A percentile compares a stretch with the other conserved stretches of the same genome.
phyloP scores from a whole-genome alignment of 2,888 invertebrate genomes.

The Stenurella melanura region DNA sequence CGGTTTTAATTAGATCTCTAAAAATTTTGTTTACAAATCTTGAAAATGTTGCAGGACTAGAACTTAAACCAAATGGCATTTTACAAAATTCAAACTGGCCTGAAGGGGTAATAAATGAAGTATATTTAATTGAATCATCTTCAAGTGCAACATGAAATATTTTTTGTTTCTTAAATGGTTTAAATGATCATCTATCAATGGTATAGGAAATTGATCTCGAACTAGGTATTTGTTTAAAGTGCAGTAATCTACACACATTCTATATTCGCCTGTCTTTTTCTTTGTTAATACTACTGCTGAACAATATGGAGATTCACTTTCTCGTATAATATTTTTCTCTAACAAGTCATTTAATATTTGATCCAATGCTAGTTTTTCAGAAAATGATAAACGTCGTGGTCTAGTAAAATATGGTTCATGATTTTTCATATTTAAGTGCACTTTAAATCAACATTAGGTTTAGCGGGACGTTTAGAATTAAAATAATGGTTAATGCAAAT shows the following conservation, averaged over 20 bases:
- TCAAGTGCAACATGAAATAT: slow-evolving; percentile 23
- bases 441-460: slow-evolving; percentile 7
- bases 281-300: slow-evolving; percentile 31
- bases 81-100: slow-evolving; percentile 23
- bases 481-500: no score
- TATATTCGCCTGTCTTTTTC: slow-evolving; percentile 49
- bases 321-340: slow-evolving; percentile 33
- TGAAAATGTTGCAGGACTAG: slow-evolving; percentile 8
- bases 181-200: slow-evolving; percentile 31
- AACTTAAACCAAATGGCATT: slow-evolving; percentile 18
- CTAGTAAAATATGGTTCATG: slow-evolving; percentile 36
- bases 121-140: slow-evolving; percentile 7
- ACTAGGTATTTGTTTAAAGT: slow-evolving; percentile 11
- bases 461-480: no score
- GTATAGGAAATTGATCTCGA: slow-evolving; percentile 24
- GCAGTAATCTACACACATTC: slow-evolving; percentile 15
- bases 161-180: slow-evolving; percentile 8
- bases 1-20: slow-evolving; percentile 1
- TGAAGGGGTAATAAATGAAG: no score
- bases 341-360: slow-evolving; percentile 44
- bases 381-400: slow-evolving; percentile 43
- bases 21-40: slow-evolving; percentile 26
- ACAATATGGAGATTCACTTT: slow-evolving; percentile 41
- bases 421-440: slow-evolving; percentile 15
- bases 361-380: slow-evolving; percentile 42